Evolutionary conservation across 1,140 invertebrate species (phyloP), one percentile per base, ranked within the genome.

Genomic region (Lasioglossum baleicum): DNA sequence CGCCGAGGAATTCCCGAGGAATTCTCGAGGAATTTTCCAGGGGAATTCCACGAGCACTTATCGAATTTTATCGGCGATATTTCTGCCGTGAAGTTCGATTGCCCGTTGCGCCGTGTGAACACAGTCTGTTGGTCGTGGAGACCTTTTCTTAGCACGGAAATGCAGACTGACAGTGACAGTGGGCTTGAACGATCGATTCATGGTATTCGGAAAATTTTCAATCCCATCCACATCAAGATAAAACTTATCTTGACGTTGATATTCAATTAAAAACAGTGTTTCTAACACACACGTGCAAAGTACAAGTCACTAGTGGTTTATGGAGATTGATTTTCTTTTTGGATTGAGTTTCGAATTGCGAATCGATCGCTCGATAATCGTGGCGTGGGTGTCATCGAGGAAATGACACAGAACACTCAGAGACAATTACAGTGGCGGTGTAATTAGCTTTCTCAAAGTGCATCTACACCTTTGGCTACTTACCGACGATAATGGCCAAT

Each of bases 401-500:
- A 83, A 70, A 88, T 83, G 84, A 88, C 80, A 91, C 80, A 87
- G 67, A 91, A 91, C 89, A 91, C 80, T 88, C 70, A 90, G 88
- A 56, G 51, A 91, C 90, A 92, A 26, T 89, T 88, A 89, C 58
- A 85, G 51, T 82, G 83, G 71, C 79, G 66, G 48, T 75, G 60
- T 85, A n/a, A 35, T 81, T 75, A 84, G 80, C 74, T 77, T 63
- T 68, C n/a, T 67, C 73, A 75, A 44, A 72, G 26, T 72, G 80
- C 42, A 20, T 75, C 6, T 75, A 53, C 79, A 22, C 22, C 15
- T 31, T 2, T 65, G 22, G 87, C 88, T 92, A 95, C 97, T 97
- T 95, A 98, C 97, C 96, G 93, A 97, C 96, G 93, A 98, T 97
- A 91, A 98, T 96, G 92, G 96, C 96, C 92, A 98, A 92, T 93